A percentile compares a stretch with the other conserved stretches of the same genome.
Conservation (phyloP, 2,113 vertebrate genomes). For the Megaceryle torquata region DNA sequence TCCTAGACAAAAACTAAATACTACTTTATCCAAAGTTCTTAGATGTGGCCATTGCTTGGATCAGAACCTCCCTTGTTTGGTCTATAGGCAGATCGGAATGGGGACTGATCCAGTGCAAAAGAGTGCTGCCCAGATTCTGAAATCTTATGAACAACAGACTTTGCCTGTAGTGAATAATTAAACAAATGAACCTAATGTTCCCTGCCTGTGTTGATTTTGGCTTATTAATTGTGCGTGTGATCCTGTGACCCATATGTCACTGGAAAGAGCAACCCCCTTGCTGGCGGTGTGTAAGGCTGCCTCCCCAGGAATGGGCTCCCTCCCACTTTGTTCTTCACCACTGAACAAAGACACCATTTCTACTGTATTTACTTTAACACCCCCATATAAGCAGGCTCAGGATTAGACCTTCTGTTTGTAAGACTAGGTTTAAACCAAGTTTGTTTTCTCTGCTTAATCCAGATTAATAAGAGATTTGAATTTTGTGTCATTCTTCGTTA, state of each 20-base stretch:
- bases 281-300: background rate
- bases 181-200: slow-evolving; percentile 55
- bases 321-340: slow-evolving; percentile 15
- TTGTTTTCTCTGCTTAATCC: slow-evolving; percentile 61
- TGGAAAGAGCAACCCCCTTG: background rate
- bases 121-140: slow-evolving; percentile 10
- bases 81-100: slow-evolving; percentile 42
- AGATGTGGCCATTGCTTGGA: slow-evolving; percentile 54
- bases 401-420: slow-evolving; percentile 60
- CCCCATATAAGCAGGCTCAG: slow-evolving; percentile 28
- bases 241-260: background rate
- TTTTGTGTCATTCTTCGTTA: slow-evolving; percentile 54
- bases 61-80: slow-evolving; percentile 50
- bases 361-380: slow-evolving; percentile 46
- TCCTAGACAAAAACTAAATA: slow-evolving; percentile 64
- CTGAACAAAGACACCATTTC: slow-evolving; percentile 28
- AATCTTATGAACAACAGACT: slow-evolving; percentile 32
- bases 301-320: background rate
- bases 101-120: background rate
- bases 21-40: slow-evolving; percentile 32
- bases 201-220: slow-evolving; percentile 30
- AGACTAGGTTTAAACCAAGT: slow-evolving; percentile 44
- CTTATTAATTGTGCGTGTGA: slow-evolving; percentile 30
- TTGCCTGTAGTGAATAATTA: slow-evolving; percentile 55
- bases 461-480: slow-evolving; percentile 55